Conservation (phyloP, 2,113 vertebrate genomes). For the Heterotilapia buettikoferi region DNA sequence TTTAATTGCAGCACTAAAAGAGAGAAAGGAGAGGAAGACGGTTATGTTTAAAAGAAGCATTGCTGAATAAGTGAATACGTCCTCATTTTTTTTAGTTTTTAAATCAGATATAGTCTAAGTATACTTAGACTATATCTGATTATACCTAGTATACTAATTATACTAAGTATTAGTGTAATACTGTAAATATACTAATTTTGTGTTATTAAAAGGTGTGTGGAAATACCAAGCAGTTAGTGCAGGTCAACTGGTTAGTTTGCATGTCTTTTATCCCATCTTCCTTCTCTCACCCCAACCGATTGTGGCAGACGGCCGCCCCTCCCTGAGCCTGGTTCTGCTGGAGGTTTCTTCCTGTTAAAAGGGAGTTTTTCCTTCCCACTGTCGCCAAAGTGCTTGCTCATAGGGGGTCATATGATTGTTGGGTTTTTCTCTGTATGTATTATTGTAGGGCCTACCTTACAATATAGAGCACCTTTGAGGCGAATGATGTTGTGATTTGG, state of each 20-base stretch:
- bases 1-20: background rate
- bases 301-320: background rate
- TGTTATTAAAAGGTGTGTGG: background rate
- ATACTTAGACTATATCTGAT: background rate
- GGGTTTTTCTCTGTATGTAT: background rate
- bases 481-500: accelerated
- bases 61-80: background rate
- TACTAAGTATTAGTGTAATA: background rate
- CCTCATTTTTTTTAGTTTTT: background rate
- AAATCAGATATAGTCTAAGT: background rate
- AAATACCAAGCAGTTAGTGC: background rate
- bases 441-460: background rate
- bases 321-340: accelerated
- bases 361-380: background rate
- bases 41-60: background rate
- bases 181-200: background rate
- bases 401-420: accelerated
- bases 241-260: accelerated
- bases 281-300: accelerated
- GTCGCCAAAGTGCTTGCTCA: background rate
- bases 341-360: background rate
- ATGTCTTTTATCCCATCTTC: accelerated
- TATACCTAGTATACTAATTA: background rate
- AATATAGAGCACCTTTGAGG: background rate
- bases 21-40: background rate